Base-by-base conservation (phyloP, 2,113 vertebrate species). In the Oncorhynchus kisutch region DNA sequence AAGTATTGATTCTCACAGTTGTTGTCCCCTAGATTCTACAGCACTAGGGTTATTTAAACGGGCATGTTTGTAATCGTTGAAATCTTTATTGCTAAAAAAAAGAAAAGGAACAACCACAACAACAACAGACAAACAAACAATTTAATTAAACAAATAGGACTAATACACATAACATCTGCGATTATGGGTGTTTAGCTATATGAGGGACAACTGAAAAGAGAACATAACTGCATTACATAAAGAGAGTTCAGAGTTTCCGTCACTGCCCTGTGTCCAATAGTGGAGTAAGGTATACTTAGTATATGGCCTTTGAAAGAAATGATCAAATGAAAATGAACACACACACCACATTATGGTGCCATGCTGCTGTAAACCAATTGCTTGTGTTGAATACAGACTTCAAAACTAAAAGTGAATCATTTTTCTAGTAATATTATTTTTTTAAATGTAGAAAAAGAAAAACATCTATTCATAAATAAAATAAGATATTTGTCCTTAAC, bases 1-100 rank as follows among this genome's bases (percentile, higher is more conserved):
- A 88, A 90, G 91, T 92, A 87, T 91, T 87, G 82, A 76, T 74
- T 73, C 71, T 73, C 67, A 1, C 34, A 66, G 88, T 87, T 82
- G 71, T 81, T 20, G 77, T 75, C 13, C 78, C 82, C 81, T 78
- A 49, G 39, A 79, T 20, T 14, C 54, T 57, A 62, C n/a, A 62
- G 7, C 59, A 86, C 84, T 83, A 75, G 18, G 12, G 45, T 64
- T 25, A 27, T 67, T 13, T 24, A 25, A 67, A 27, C 9, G 12
- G 25, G 65, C 81, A 69, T 81, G 78, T 68, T 67, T 88, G 77
- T 78, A 89, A 84, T 75, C 82, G 81, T 82, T 70, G 75, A 39
- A 48, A 77, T 71, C 24, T 89, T 90, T 88, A 89, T 89, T 22
- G 9, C 59, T 62, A 62, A 24, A 9, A 62, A 62, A 22, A 12